Conservation (phyloP, 2,888 invertebrate genomes). For the Scrobipalpa costella region DNA sequence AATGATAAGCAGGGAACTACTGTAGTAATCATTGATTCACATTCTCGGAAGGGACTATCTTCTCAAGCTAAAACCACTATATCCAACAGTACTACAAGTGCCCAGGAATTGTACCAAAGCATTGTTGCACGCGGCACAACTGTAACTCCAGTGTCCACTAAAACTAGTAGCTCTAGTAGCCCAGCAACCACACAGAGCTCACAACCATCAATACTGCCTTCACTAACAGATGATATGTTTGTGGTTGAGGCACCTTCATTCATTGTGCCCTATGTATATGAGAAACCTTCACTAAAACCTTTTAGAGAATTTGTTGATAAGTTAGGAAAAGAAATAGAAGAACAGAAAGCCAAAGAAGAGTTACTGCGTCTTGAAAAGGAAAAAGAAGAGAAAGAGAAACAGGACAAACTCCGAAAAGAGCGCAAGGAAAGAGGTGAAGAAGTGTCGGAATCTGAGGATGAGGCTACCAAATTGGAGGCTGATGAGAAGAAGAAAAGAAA, state of each 20-base stretch:
- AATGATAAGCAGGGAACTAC: slow-evolving; percentile 83
- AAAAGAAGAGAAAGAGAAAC: slow-evolving; percentile 58
- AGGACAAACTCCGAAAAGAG: slow-evolving; percentile 48
- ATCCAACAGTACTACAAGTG: slow-evolving; percentile 75
- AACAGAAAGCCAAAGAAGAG: slow-evolving; percentile 81
- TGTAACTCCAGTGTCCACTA: slow-evolving; percentile 59
- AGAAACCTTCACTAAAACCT: slow-evolving; percentile 91
- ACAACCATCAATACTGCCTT: slow-evolving; percentile 87
- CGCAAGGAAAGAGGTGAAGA: slow-evolving; percentile 52
- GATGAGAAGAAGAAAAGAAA: slow-evolving; percentile 48
- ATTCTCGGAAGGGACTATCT: slow-evolving; percentile 83
- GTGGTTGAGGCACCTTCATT: slow-evolving; percentile 96
- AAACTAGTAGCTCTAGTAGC: not conserved
- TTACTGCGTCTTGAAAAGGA: slow-evolving; percentile 59
- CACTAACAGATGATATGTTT: slow-evolving; percentile 94
- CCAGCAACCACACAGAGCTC: slow-evolving; percentile 54
- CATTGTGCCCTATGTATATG: slow-evolving; percentile 96
- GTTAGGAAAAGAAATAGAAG: slow-evolving; percentile 83
- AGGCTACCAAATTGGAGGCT: slow-evolving; percentile 27
- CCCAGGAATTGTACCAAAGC: slow-evolving; percentile 84
- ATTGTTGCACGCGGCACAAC: slow-evolving; percentile 68
- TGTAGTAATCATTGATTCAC: slow-evolving; percentile 89
- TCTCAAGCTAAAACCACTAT: slow-evolving; percentile 54
- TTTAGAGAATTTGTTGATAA: slow-evolving; percentile 86
- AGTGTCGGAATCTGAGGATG: slow-evolving; percentile 52